These are phyloP conservation scores for Pedetes capensis DNA, from an alignment of 2,113 vertebrate species.

Conservation along the genomic window DNA sequence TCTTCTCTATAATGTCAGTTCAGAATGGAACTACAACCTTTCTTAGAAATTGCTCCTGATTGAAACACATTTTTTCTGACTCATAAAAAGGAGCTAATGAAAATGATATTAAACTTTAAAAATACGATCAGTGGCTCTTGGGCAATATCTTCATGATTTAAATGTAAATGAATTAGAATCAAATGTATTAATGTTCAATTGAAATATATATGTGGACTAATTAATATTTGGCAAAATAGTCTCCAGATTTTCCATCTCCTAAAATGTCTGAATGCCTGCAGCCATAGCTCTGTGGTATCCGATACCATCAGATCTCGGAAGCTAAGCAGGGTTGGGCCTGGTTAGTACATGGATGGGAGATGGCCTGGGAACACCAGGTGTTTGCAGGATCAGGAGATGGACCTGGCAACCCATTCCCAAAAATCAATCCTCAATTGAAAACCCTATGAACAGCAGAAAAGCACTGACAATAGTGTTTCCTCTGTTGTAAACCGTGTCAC, in stretches of 20 bases:
- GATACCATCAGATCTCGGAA: too few relatives aligned
- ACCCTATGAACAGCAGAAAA: too few relatives aligned
- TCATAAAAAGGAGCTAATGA: not conserved
- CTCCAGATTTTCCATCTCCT: not conserved
- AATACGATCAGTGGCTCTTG: not conserved
- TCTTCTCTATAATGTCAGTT: not conserved
- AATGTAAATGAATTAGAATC: constrained; percentile 8
- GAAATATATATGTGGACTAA: not conserved
- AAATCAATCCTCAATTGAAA: too few relatives aligned
- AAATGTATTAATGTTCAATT: not conserved
- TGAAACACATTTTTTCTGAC: not conserved
- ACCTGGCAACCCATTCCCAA: too few relatives aligned
- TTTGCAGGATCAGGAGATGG: too few relatives aligned
- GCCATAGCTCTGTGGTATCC: too few relatives aligned
- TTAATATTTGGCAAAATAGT: not conserved
- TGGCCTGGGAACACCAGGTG: too few relatives aligned
- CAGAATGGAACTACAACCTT: not conserved
- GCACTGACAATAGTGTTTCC: too few relatives aligned
- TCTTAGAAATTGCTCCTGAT: not conserved
- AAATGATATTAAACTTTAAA: not conserved
- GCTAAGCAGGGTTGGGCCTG: too few relatives aligned
- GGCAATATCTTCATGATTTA: not conserved
- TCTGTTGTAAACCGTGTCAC: too few relatives aligned
- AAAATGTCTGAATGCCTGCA: not conserved
- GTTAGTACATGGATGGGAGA: too few relatives aligned